Conservation (phyloP, 2,113 vertebrate species). For the Sialia sialis region DNA sequence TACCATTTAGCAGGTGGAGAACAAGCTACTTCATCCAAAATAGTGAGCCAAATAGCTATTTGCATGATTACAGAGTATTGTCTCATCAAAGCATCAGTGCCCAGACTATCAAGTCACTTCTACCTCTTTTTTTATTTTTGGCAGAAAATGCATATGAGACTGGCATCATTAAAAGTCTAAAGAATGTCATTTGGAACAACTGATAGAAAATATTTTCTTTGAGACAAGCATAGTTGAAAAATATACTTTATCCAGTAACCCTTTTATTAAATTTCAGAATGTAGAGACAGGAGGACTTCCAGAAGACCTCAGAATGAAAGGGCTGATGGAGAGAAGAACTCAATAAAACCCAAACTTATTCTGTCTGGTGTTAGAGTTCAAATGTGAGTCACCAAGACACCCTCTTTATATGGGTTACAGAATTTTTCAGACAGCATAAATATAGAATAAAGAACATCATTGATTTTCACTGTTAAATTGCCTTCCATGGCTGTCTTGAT, state of each 20-base stretch:
- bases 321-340: neutral
- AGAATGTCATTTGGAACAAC: neutral
- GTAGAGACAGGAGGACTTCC: neutral
- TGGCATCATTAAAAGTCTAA: neutral
- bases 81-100: neutral
- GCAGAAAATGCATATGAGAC: neutral
- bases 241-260: neutral
- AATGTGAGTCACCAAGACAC: neutral
- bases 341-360: neutral
- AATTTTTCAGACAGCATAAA: neutral
- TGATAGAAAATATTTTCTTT: neutral
- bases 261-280: neutral
- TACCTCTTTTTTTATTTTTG: neutral
- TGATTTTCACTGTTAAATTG: neutral
- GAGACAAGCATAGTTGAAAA: neutral
- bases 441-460: neutral
- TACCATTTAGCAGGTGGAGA: neutral
- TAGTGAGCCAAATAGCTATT: neutral
- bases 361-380: neutral
- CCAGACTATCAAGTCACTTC: neutral
- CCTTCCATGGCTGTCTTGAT: neutral
- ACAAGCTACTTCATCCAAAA: neutral
- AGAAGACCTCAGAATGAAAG: neutral
- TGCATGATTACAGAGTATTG: constrained; percentile 10
- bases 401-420: neutral